Conservation (phyloP, 2,888 invertebrate genomes). For the Drepanosiphum platanoidis region DNA sequence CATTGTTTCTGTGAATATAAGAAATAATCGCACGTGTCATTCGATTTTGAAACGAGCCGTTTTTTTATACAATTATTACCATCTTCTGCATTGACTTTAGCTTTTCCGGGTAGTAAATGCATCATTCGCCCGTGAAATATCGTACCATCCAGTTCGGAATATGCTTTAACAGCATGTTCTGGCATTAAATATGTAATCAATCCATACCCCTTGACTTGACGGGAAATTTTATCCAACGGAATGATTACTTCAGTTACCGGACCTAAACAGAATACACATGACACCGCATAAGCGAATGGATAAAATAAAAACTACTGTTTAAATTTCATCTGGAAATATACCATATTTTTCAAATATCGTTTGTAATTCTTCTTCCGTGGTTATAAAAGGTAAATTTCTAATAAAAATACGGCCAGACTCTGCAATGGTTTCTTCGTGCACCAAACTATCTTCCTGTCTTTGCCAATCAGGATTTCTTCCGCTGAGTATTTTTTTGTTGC, state of each 20-base stretch:
- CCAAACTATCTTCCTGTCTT: slow-evolving; percentile 73
- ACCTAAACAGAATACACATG: slow-evolving; percentile 71
- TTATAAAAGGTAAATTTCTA: slow-evolving; percentile 87
- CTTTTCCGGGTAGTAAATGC: slow-evolving; percentile 88
- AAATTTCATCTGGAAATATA: slow-evolving; percentile 69
- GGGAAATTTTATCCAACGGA: slow-evolving; percentile 84
- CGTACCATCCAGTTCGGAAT: slow-evolving; percentile 87
- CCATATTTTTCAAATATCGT: slow-evolving; percentile 86
- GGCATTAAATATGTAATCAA: slow-evolving; percentile 92
- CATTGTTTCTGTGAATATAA: slow-evolving; percentile 63
- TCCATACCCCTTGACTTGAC: slow-evolving; percentile 85
- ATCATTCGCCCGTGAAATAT: slow-evolving; percentile 91
- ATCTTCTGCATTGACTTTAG: slow-evolving; percentile 71
- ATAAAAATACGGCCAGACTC: slow-evolving; percentile 94
- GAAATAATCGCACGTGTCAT: background rate
- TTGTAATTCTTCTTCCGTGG: slow-evolving; percentile 86
- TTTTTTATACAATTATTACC: slow-evolving; percentile 44
- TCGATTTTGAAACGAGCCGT: too few relatives aligned
- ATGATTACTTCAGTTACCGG: slow-evolving; percentile 87
- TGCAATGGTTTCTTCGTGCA: slow-evolving; percentile 81
- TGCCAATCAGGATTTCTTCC: slow-evolving; percentile 77
- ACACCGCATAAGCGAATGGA: too few relatives aligned
- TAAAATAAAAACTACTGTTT: too few relatives aligned
- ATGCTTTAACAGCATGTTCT: slow-evolving; percentile 93
- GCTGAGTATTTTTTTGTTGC: slow-evolving; percentile 68